Percentiles rank a stretch among this genome's conserved stretches.
Evolutionary conservation across 2,113 vertebrate species (phyloP).

Genomic region (Dendropsophus ebraccatus): DNA sequence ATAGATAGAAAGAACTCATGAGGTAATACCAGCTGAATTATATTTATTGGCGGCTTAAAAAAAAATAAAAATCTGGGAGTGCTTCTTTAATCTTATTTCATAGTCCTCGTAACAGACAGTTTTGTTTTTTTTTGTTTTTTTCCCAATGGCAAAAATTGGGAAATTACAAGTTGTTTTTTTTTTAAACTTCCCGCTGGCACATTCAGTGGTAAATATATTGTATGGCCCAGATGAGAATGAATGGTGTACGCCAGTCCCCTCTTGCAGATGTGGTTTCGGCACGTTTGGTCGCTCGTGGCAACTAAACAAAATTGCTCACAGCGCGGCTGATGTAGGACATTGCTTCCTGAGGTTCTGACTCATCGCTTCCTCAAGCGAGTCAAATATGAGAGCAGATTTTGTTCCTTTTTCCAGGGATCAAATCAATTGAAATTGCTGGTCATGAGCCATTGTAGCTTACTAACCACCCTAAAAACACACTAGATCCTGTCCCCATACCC

Average conservation of each 20-base stretch:
- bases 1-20: too few relatives aligned
- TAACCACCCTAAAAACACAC: neutral
- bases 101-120: too few relatives aligned
- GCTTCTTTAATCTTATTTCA: too few relatives aligned
- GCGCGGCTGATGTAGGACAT: neutral
- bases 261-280: neutral
- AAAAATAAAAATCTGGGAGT: too few relatives aligned
- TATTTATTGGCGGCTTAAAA: too few relatives aligned
- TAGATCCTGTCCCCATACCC: neutral
- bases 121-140: neutral
- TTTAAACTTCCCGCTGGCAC: neutral
- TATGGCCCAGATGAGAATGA: neutral
- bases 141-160: neutral
- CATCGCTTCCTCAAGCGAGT: constrained; percentile 31
- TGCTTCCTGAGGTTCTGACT: neutral
- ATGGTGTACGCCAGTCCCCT: neutral
- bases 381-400: neutral
- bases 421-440: neutral
- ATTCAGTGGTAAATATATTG: neutral
- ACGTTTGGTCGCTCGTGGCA: neutral
- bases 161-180: neutral
- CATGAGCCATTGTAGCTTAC: neutral
- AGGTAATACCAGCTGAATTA: too few relatives aligned
- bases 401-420: neutral
- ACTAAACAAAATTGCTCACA: neutral